Evolutionary conservation across 2,888 invertebrate genomes (phyloP).

Genomic region (Rhagophthalmus giganteus): DNA sequence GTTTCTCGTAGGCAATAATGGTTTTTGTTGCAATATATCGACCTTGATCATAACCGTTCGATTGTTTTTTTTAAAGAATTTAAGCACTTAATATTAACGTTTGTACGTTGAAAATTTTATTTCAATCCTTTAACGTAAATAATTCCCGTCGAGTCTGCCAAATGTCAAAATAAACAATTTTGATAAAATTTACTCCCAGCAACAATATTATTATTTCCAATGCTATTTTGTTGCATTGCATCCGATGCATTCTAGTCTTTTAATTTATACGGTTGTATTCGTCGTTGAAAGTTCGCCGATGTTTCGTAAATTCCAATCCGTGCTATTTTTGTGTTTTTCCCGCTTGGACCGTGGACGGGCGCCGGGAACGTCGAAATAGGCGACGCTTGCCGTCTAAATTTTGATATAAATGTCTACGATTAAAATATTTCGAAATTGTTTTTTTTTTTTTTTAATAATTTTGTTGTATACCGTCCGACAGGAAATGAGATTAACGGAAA

Average conservation of each 20-base stretch:
- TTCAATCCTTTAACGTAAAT: too few species aligned
- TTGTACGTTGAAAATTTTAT: too few species aligned
- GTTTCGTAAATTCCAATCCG: slow-evolving; percentile 30
- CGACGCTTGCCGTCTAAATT: slow-evolving; percentile 13
- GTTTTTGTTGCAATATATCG: too few species aligned
- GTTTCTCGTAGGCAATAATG: too few species aligned
- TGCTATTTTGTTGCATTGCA: too few species aligned
- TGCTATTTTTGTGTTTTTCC: slow-evolving; percentile 29
- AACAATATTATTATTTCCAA: too few species aligned
- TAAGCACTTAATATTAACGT: too few species aligned
- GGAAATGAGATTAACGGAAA: not conserved
- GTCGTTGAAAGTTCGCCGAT: slow-evolving; percentile 7
- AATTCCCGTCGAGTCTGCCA: too few species aligned
- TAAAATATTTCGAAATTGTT: slow-evolving; percentile 12
- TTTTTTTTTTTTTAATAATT: not conserved
- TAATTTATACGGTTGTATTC: slow-evolving; percentile 5
- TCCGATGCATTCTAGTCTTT: not conserved
- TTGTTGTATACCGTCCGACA: not conserved
- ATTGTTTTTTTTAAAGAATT: too few species aligned
- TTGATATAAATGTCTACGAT: slow-evolving; percentile 1
- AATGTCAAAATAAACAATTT: too few species aligned
- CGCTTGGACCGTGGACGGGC: slow-evolving; percentile 20
- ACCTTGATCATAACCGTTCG: too few species aligned
- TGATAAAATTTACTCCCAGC: too few species aligned
- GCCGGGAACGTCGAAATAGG: slow-evolving; percentile 13